Evolutionary conservation across 2,797 vertebrate species (phyloP).

Genomic region (Nannoperca australis): DNA sequence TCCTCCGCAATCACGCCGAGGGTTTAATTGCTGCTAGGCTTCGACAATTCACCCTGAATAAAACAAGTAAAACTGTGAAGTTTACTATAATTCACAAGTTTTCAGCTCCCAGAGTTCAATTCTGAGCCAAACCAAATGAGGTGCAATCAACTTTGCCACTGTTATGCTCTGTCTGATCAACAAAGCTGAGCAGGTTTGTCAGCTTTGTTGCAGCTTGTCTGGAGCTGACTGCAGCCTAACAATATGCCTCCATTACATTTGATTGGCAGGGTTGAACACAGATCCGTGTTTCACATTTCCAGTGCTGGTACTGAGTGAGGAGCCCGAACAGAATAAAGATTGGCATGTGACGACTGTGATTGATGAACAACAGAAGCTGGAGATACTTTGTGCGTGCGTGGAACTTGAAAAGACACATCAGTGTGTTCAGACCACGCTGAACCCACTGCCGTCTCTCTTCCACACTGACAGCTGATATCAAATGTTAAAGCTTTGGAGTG

Average conservation of each 20-base stretch:
- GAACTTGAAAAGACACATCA: not conserved
- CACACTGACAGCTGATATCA: constrained; percentile 4
- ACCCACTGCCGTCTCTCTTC: not conserved
- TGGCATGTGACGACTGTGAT: not conserved
- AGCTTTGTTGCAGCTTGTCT: no score
- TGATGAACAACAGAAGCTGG: constrained; percentile 2
- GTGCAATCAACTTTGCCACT: constrained; percentile 22
- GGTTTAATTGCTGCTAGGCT: constrained; percentile 12
- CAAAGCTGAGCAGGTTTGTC: not conserved
- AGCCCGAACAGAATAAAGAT: constrained; percentile 6
- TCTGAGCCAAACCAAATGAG: constrained; percentile 7
- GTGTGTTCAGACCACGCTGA: not conserved
- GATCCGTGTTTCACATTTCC: constrained; percentile 8
- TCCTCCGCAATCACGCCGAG: not conserved
- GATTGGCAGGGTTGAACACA: constrained; percentile 23
- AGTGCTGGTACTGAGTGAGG: not conserved
- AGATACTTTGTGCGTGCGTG: not conserved
- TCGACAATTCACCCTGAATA: constrained; percentile 12
- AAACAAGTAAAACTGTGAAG: not conserved
- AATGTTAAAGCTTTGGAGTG: not conserved
- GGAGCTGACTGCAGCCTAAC: constrained; percentile 5
- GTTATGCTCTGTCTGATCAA: constrained; percentile 5
- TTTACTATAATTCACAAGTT: constrained; percentile 2
- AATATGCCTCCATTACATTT: constrained; percentile 24
- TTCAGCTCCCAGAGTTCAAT: not conserved